Base-by-base conservation (phyloP, 2,888 invertebrate genomes). In the Ectemnius continuus region DNA sequence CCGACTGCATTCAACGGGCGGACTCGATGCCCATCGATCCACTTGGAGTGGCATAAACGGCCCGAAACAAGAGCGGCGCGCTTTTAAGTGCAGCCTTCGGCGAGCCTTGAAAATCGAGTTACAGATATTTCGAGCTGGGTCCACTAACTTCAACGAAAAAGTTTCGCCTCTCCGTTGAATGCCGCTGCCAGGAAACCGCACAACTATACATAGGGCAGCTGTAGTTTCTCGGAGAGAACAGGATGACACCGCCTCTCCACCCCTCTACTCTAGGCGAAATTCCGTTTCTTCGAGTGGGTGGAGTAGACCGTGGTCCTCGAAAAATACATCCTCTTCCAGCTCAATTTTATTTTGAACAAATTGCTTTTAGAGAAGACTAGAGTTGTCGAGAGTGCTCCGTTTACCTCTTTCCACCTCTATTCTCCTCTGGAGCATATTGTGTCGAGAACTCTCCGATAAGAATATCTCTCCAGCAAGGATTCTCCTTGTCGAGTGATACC, bases 31-130 rank as follows among this genome's bases (percentile, higher is more conserved):
- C 36, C 68, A 79, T 78, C 66, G 79, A 78, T 78, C 73, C 52
- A 13, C 69, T 16, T 23, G 70, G 36, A 28, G 26, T 28, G 62
- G 62, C 57, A 48, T 73, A 78, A 75, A 79, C 61, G 69, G 36
- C 59, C 2, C 36, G 61, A 58, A 70, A 70, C 66, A 67, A 57
- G 60, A 28, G 5, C n/a, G 13, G 65, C 60, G 14, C 18, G 36
- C 48, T 56, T 52, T 79, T 36, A 73, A 75, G 68, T 78, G 80
- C 75, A 56, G 63, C 63, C 28, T 28, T 57, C 61, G 64, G 61
- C 61, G 56, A 11, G 36, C 36, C 58, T 57, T 61, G 57, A 52
- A 61, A 75, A 81, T 75, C 70, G 66, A 81, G 75, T 80, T 75
- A 78, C 57, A 61, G 56, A 75, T 73, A 36, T 36, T 36, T 72